Evolutionary conservation across 53 echinoderm and acorn worm genomes (phyloP).

Genomic region (Patiria pectinifera): DNA sequence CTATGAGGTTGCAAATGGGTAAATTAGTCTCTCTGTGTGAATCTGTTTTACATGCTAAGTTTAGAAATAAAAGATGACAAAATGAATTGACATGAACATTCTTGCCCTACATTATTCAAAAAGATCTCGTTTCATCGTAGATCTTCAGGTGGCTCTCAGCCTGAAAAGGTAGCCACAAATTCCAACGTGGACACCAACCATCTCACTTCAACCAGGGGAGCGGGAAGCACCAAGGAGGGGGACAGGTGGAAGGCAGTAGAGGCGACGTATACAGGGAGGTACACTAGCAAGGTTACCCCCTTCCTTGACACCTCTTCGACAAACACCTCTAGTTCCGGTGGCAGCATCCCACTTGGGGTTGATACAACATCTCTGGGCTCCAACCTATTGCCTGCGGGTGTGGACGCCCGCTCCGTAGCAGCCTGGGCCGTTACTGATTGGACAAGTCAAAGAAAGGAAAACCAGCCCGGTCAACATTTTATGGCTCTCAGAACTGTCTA

Average conservation of each 20-base stretch:
- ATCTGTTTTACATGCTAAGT: no score
- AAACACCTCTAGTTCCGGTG: not conserved
- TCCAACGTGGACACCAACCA: no score
- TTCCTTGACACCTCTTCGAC: not conserved
- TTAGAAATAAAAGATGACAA: no score
- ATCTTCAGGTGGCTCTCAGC: not conserved
- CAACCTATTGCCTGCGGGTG: not conserved
- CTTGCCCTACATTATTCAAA: no score
- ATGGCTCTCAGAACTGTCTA: no score
- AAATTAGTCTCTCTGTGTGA: not conserved
- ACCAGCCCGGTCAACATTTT: no score
- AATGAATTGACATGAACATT: no score
- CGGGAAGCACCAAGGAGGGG: conserved; percentile 12
- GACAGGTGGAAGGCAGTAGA: conserved; percentile 41
- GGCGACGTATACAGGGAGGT: conserved; percentile 33
- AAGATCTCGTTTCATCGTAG: no score
- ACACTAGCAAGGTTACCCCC: conserved; percentile 49
- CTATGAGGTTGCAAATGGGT: not conserved
- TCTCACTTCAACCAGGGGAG: not conserved
- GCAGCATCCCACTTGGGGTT: not conserved
- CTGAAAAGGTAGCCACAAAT: not conserved
- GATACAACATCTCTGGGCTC: not conserved
- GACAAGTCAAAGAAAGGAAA: no score
- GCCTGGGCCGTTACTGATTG: no score
- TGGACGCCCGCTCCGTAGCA: no score